A percentile compares a stretch with the other conserved stretches of the same genome.
Evolutionary conservation across 1,140 invertebrate species (phyloP).

Genomic region (Drosophila oshimai): DNA sequence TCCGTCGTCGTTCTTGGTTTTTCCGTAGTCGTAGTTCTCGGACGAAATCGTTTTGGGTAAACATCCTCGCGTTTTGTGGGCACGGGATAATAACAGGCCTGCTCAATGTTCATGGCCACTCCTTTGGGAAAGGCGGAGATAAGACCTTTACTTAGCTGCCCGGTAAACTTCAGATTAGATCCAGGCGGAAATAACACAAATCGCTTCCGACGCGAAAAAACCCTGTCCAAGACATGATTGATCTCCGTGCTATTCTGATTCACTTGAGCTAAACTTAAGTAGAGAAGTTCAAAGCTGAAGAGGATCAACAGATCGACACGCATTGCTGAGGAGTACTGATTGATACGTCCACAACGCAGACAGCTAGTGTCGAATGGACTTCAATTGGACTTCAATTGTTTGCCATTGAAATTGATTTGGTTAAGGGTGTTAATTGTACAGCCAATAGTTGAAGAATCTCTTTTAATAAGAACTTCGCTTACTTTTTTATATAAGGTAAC

Average conservation of each 20-base stretch:
- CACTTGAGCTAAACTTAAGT: neutral
- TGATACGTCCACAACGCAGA: slow-evolving; percentile 24
- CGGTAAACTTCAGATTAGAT: slow-evolving; percentile 65
- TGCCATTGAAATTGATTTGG: neutral
- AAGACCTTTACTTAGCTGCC: slow-evolving; percentile 54
- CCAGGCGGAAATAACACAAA: slow-evolving; percentile 69
- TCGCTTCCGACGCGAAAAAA: slow-evolving; percentile 69
- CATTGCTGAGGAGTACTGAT: slow-evolving; percentile 56
- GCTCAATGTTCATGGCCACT: slow-evolving; percentile 57
- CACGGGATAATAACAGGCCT: slow-evolving; percentile 70
- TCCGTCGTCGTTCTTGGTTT: slow-evolving; percentile 45
- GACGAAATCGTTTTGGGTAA: slow-evolving; percentile 66
- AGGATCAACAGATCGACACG: slow-evolving; percentile 28
- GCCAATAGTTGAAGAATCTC: slow-evolving; percentile 6
- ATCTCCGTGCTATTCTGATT: slow-evolving; percentile 34
- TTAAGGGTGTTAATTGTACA: slow-evolving; percentile 5
- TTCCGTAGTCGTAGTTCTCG: slow-evolving; percentile 55
- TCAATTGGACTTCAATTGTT: neutral
- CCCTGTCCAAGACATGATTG: slow-evolving; percentile 54
- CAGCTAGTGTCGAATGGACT: neutral
- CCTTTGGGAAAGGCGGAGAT: slow-evolving; percentile 55
- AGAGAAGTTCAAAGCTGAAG: slow-evolving; percentile 4
- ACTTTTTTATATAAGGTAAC: too few relatives aligned
- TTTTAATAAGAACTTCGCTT: neutral
- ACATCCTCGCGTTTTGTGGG: slow-evolving; percentile 62